phyloP scores from a whole-genome alignment of 2,888 invertebrate genomes.

The Melikaiella ostensackeni region DNA sequence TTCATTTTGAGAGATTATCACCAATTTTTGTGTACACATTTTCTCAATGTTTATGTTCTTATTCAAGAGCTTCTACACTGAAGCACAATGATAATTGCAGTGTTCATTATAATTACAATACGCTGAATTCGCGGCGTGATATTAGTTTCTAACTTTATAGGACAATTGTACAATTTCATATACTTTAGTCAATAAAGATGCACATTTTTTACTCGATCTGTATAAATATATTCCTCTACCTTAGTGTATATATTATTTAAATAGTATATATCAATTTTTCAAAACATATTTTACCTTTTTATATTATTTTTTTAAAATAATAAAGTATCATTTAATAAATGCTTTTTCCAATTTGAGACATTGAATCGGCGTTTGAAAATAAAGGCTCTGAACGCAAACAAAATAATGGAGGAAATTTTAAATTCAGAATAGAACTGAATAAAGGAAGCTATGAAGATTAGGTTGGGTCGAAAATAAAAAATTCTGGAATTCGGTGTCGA shows the following conservation, averaged over 20 bases:
- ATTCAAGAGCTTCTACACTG: background rate
- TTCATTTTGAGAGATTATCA: background rate
- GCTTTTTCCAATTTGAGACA: constrained; percentile 55
- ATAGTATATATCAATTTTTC: background rate
- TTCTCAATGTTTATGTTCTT: background rate
- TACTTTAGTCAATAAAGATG: constrained; percentile 63
- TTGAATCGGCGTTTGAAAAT: constrained; percentile 67
- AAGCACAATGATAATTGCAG: background rate
- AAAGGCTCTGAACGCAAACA: constrained; percentile 57
- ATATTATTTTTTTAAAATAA: no score
- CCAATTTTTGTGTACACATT: background rate
- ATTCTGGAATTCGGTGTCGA: no score
- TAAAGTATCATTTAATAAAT: background rate
- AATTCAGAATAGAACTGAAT: constrained; percentile 63
- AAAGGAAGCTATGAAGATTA: constrained; percentile 59
- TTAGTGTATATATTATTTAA: background rate
- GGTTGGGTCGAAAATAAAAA: no score
- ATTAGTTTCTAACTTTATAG: constrained; percentile 60
- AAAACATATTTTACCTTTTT: no score
- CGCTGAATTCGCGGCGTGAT: background rate
- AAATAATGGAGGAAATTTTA: constrained; percentile 62
- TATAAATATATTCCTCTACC: background rate
- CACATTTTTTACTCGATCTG: constrained; percentile 63
- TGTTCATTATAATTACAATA: background rate
- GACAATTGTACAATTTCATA: constrained; percentile 64